Evolutionary conservation across 2,888 invertebrate genomes (phyloP).

Genomic region (Agrilus cyanescens): DNA sequence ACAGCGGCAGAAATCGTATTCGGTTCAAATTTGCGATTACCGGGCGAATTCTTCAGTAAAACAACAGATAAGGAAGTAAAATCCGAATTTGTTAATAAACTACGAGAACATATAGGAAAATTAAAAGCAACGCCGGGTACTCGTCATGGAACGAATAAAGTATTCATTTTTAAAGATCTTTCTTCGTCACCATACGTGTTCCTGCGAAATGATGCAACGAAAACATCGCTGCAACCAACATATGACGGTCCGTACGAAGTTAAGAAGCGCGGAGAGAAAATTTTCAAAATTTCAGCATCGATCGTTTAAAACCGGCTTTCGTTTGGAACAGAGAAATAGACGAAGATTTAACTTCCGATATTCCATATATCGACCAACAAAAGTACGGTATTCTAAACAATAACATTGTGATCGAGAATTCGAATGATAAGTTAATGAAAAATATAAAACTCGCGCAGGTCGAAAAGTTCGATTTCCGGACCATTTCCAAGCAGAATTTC

Average conservation of each 20-base stretch:
- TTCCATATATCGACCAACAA: slow-evolving; percentile 4
- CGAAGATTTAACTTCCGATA: not conserved
- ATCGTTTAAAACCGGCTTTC: no score
- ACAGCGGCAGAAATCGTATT: slow-evolving; percentile 25
- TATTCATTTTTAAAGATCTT: not conserved
- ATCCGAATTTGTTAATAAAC: no score
- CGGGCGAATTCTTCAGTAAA: slow-evolving; percentile 13
- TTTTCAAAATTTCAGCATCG: slow-evolving; percentile 9
- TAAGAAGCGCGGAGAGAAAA: slow-evolving; percentile 9
- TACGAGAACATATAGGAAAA: no score
- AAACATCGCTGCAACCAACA: slow-evolving; percentile 14
- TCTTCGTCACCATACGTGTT: slow-evolving; percentile 15
- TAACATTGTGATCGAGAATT: slow-evolving; percentile 14
- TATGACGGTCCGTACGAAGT: slow-evolving; percentile 17
- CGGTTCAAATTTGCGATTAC: slow-evolving; percentile 21
- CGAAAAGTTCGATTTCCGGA: no score
- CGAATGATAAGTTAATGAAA: no score
- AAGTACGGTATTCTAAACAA: slow-evolving; percentile 10
- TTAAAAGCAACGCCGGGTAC: no score
- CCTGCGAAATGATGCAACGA: slow-evolving; percentile 15
- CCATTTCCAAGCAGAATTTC: no score
- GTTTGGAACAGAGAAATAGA: no score
- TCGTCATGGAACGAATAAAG: no score
- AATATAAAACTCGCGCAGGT: no score
- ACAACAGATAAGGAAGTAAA: not conserved